Conservation (phyloP, 2,797 vertebrate genomes). For the Paramormyrops hopkinsi region DNA sequence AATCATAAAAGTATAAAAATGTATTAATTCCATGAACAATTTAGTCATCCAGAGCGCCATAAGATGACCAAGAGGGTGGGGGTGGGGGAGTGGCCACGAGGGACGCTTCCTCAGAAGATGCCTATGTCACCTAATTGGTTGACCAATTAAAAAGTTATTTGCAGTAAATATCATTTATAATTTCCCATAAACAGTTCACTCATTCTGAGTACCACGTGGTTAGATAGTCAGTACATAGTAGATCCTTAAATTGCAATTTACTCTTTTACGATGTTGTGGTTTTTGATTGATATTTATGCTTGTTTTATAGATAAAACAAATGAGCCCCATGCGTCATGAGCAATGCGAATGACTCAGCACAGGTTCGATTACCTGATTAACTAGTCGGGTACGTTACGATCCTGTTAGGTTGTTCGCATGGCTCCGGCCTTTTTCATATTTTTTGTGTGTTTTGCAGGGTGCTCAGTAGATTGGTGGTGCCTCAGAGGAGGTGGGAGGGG, state of each 20-base stretch:
- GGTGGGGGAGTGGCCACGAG: background rate
- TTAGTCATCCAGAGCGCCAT: background rate
- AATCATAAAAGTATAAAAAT: background rate
- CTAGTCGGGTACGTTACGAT: background rate
- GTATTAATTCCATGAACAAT: background rate
- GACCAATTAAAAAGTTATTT: background rate
- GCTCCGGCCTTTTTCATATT: background rate
- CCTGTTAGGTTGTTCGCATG: background rate
- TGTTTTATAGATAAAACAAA: background rate
- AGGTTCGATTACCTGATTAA: background rate
- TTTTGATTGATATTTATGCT: background rate
- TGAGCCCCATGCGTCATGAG: background rate
- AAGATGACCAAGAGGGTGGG: background rate
- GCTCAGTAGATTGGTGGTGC: background rate
- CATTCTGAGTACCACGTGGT: background rate
- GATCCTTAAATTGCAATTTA: background rate
- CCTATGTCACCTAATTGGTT: background rate
- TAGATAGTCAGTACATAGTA: background rate
- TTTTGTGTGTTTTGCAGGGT: background rate
- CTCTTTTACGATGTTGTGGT: background rate
- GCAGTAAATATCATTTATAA: background rate
- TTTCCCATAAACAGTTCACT: background rate
- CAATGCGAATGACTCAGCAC: background rate
- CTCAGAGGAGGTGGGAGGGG: too few relatives aligned
- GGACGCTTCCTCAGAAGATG: background rate